A percentile compares a stretch with the other conserved stretches of the same genome.
phyloP scores from a whole-genome alignment of 2,888 invertebrate species.

The Xestia rhomboidea region DNA sequence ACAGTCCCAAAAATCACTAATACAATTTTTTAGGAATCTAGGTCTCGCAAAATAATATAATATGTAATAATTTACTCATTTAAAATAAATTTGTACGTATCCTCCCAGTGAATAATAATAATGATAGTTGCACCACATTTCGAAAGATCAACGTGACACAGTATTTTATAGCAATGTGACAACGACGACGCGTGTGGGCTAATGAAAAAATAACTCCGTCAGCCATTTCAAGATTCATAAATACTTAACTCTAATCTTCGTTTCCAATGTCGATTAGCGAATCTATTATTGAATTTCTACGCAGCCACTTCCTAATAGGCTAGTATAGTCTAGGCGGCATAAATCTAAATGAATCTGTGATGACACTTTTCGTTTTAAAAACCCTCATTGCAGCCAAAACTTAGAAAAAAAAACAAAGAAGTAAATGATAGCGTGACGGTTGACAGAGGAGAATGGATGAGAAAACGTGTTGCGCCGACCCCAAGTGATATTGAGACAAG shows the following conservation, averaged over 20 bases:
- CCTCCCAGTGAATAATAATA: constrained; percentile 12
- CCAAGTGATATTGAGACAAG: too few relatives aligned
- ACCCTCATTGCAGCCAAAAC: constrained; percentile 37
- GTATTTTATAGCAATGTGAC: constrained; percentile 3
- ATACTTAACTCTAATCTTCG: background rate
- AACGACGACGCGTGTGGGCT: background rate
- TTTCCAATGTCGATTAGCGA: constrained; percentile 16
- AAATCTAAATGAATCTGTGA: constrained; percentile 9
- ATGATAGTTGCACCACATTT: constrained; percentile 19
- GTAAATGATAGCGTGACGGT: too few relatives aligned
- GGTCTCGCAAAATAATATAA: constrained; percentile 45
- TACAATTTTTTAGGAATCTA: constrained; percentile 57
- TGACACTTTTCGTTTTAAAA: constrained; percentile 17
- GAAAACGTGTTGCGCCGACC: too few relatives aligned
- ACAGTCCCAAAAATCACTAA: constrained; percentile 61
- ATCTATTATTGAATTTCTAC: constrained; percentile 10
- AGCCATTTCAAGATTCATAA: constrained; percentile 11
- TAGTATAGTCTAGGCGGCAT: constrained; percentile 16
- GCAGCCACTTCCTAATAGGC: constrained; percentile 13
- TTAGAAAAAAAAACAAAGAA: too few relatives aligned
- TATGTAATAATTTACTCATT: constrained; percentile 38
- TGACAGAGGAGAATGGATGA: too few relatives aligned
- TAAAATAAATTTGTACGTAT: constrained; percentile 45
- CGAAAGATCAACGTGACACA: constrained; percentile 1
- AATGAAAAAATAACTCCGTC: background rate